These are phyloP conservation scores for Physocephala rufipes DNA, from an alignment of 2,888 invertebrate genomes.

Conservation along the genomic window DNA sequence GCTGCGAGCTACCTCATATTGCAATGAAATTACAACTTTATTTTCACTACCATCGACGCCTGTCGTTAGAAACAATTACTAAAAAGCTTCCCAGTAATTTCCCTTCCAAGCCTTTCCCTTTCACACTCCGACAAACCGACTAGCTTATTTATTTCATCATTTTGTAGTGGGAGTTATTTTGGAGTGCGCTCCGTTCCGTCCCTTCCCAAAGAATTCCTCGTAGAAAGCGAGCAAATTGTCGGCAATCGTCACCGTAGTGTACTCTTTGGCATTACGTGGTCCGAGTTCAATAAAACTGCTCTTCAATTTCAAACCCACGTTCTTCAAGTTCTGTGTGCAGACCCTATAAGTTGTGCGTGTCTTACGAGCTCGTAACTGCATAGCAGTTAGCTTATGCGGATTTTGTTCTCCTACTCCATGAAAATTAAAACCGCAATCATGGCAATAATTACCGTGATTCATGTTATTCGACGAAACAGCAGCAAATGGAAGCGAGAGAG, in stretches of 20 bases:
- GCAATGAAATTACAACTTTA: conserved; percentile 29
- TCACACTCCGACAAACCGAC: neutral
- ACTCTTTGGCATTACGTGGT: conserved; percentile 4
- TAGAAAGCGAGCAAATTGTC: neutral
- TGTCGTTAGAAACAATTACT: conserved; percentile 31
- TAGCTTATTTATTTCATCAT: neutral
- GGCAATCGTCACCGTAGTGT: neutral
- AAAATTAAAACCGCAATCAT: conserved; percentile 36
- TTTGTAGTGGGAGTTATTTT: neutral
- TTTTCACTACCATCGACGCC: conserved; percentile 33
- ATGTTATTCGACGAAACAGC: no score
- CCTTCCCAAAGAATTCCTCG: neutral
- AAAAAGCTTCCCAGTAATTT: no score
- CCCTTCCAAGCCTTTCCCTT: no score
- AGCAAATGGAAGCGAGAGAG: conserved; percentile 20
- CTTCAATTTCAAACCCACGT: conserved; percentile 13
- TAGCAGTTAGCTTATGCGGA: neutral
- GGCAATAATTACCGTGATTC: conserved; percentile 37
- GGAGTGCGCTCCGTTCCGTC: conserved; percentile 1
- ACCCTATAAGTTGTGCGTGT: neutral
- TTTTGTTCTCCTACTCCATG: conserved; percentile 17
- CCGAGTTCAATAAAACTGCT: conserved; percentile 13
- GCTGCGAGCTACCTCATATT: neutral
- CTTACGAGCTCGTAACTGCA: neutral
- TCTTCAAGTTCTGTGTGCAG: conserved; percentile 7